Evolutionary conservation across 2,113 vertebrate species (phyloP).

Genomic region (Mormoops blainvillei): DNA sequence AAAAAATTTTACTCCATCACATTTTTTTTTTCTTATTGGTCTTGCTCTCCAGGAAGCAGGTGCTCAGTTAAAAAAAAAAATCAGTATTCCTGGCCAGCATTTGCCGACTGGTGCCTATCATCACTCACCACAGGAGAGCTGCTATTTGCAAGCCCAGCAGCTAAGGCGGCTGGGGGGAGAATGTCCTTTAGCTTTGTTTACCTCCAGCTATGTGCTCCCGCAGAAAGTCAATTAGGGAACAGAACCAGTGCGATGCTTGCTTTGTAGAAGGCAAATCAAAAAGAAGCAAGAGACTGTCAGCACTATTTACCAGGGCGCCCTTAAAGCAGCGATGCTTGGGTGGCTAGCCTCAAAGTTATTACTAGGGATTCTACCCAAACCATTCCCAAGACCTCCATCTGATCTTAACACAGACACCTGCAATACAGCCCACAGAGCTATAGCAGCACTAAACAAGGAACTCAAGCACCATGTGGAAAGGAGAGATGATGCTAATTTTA

Average conservation of each 20-base stretch:
- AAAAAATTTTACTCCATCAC: background rate
- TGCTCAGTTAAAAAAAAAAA: background rate
- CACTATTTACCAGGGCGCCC: background rate
- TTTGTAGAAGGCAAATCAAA: background rate
- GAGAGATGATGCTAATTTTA: constrained; percentile 69
- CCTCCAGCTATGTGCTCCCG: background rate
- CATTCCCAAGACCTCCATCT: background rate
- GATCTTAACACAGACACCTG: background rate
- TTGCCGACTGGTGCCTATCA: background rate
- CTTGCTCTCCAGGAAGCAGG: background rate
- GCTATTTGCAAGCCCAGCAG: constrained; percentile 29
- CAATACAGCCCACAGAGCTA: background rate
- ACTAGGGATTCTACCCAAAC: background rate
- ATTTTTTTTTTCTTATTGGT: background rate
- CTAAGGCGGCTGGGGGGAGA: background rate
- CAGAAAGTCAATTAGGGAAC: background rate
- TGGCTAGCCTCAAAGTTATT: background rate
- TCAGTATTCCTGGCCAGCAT: background rate
- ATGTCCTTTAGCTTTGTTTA: background rate
- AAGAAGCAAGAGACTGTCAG: background rate
- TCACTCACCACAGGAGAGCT: background rate
- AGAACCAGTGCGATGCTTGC: background rate
- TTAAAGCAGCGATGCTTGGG: background rate
- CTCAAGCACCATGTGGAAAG: background rate
- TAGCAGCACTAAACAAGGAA: background rate